Evolutionary conservation across 2,113 vertebrate genomes (phyloP).

Genomic region (Nibea albiflora): DNA sequence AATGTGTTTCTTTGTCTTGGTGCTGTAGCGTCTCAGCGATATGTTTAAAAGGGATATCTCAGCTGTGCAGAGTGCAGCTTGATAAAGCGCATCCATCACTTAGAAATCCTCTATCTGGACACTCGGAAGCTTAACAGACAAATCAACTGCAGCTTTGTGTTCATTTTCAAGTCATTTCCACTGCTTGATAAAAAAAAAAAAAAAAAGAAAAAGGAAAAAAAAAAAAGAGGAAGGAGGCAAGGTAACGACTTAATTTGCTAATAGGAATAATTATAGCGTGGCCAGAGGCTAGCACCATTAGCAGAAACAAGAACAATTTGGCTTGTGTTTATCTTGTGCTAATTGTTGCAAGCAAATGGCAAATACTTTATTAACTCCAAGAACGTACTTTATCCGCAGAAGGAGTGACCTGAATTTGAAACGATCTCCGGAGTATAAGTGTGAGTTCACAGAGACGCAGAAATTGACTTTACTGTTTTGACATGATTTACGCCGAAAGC

Average conservation of each 20-base stretch:
- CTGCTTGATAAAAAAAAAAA: conserved; percentile 76
- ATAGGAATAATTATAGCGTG: conserved; percentile 89
- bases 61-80: not conserved
- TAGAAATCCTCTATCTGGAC: conserved; percentile 10
- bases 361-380: conserved; percentile 78
- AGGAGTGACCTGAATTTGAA: conserved; percentile 67
- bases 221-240: conserved; percentile 80
- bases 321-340: conserved; percentile 87
- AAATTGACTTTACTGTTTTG: not conserved
- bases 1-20: not conserved
- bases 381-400: conserved; percentile 54
- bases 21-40: not conserved
- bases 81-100: conserved; percentile 11
- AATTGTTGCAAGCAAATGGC: conserved; percentile 87
- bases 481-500: not conserved
- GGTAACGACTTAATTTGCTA: conserved; percentile 90
- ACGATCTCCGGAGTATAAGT: conserved; percentile 23
- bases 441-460: not conserved
- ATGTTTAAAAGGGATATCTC: not conserved
- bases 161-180: conserved; percentile 83
- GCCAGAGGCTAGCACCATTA: conserved; percentile 85
- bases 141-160: conserved; percentile 73
- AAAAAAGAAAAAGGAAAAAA: conserved; percentile 31
- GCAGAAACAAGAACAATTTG: conserved; percentile 88
- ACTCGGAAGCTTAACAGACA: conserved; percentile 34